phyloP scores from a whole-genome alignment of 2,888 invertebrate genomes.

The Plagodis pulveraria region DNA sequence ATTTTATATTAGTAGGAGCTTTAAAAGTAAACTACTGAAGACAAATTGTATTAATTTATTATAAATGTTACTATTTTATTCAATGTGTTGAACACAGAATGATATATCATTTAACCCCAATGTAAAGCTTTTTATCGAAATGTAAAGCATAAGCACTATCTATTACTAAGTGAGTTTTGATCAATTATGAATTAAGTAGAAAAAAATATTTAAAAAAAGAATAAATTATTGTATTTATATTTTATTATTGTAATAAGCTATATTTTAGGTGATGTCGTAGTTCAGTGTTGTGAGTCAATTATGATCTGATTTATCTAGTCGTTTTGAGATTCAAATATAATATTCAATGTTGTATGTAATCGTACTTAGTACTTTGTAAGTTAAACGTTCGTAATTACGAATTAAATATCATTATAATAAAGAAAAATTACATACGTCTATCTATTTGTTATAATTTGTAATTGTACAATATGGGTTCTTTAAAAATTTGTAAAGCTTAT shows the following conservation, averaged over 20 bases:
- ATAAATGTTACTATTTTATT: constrained; percentile 8
- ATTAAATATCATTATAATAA: constrained; percentile 33
- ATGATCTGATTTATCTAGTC: constrained; percentile 72
- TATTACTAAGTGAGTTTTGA: constrained; percentile 22
- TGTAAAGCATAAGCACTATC: constrained; percentile 28
- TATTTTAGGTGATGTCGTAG: constrained; percentile 43
- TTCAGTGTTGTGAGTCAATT: constrained; percentile 76
- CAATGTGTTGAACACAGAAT: constrained; percentile 29
- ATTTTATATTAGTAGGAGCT: no score
- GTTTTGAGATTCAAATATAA: constrained; percentile 69
- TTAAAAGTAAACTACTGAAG: not conserved
- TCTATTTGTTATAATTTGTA: constrained; percentile 24
- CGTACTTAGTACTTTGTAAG: constrained; percentile 14
- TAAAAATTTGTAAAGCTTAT: constrained; percentile 18
- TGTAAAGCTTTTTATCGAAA: constrained; percentile 9
- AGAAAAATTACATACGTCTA: constrained; percentile 7
- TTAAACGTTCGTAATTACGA: constrained; percentile 41
- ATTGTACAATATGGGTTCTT: constrained; percentile 33
- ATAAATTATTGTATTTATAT: constrained; percentile 23
- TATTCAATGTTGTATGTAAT: constrained; percentile 36
- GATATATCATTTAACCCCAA: constrained; percentile 2
- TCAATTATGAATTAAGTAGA: constrained; percentile 36
- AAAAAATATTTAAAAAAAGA: constrained; percentile 13
- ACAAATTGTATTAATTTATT: not conserved
- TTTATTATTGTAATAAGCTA: constrained; percentile 12